Conservation (phyloP, 2,113 vertebrate species). For the Heptranchias perlo region DNA sequence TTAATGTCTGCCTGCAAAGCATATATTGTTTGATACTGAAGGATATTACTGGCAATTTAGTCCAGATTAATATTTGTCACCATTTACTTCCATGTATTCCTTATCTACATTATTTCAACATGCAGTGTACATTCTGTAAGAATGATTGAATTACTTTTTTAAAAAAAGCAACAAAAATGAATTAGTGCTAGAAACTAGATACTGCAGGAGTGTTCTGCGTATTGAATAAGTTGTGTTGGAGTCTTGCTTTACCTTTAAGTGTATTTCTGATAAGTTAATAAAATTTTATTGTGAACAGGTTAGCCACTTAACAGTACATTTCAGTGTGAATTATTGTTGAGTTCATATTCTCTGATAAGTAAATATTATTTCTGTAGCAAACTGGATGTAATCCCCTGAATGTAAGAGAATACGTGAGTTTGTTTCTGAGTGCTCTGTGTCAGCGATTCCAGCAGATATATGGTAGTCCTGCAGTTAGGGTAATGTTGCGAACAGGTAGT, state of each 20-base stretch:
- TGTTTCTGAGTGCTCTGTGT: not conserved
- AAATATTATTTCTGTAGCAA: conserved; percentile 22
- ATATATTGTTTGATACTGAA: not conserved
- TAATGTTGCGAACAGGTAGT: not conserved
- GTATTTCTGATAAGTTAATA: conserved; percentile 28
- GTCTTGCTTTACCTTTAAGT: conserved; percentile 13
- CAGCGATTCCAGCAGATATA: not conserved
- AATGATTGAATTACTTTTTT: conserved; percentile 24
- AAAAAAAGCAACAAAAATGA: conserved; percentile 14
- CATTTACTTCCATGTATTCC: not conserved
- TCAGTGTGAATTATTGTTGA: conserved; percentile 32
- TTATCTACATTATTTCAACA: not conserved
- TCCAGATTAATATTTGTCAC: not conserved
- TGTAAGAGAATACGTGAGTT: conserved; percentile 45
- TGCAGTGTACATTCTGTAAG: not conserved
- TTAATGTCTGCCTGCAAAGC: not conserved
- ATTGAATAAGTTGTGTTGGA: conserved; percentile 22
- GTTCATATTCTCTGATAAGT: conserved; percentile 33
- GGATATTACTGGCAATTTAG: not conserved
- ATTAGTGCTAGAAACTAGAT: not conserved
- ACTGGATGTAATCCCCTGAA: conserved; percentile 35
- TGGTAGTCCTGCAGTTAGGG: not conserved
- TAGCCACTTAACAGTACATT: conserved; percentile 15
- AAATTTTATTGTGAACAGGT: conserved; percentile 7
- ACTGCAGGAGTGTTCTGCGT: not conserved